phyloP scores from a whole-genome alignment of 2,888 invertebrate genomes.

The Mythimna impura region DNA sequence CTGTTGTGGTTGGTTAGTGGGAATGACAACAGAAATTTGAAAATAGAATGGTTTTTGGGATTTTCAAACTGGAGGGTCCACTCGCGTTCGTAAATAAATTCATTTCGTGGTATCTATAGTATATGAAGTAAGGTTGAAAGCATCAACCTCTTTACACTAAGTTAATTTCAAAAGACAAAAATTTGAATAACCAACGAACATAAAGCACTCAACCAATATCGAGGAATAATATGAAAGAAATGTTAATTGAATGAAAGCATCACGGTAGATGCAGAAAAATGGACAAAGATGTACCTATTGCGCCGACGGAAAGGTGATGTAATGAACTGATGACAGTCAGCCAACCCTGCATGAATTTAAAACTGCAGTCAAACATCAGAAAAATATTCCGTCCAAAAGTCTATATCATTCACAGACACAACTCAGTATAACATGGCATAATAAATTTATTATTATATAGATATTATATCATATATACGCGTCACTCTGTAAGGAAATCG shows the following conservation, averaged over 20 bases:
- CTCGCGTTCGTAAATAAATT: background rate
- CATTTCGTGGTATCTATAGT: background rate
- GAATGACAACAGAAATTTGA: background rate
- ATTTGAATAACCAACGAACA: background rate
- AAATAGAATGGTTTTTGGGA: background rate
- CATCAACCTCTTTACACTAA: background rate
- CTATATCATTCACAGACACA: conserved; percentile 1
- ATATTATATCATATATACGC: conserved; percentile 52
- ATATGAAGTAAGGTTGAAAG: background rate
- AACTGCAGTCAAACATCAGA: background rate
- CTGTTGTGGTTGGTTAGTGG: background rate
- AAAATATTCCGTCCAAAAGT: background rate
- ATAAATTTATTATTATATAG: conserved; percentile 39
- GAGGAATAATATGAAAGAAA: background rate
- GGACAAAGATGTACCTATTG: no score
- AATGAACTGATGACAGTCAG: no score
- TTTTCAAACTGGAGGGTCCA: background rate
- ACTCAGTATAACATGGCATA: conserved; percentile 21
- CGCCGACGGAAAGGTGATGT: no score
- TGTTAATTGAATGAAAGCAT: background rate
- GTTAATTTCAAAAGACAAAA: no score
- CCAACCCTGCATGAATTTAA: background rate
- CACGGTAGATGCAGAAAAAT: background rate
- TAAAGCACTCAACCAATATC: background rate
- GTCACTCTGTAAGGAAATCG: conserved; percentile 51